Conservation (phyloP, 2,113 vertebrate genomes). For the Misgurnus mizolepis region DNA sequence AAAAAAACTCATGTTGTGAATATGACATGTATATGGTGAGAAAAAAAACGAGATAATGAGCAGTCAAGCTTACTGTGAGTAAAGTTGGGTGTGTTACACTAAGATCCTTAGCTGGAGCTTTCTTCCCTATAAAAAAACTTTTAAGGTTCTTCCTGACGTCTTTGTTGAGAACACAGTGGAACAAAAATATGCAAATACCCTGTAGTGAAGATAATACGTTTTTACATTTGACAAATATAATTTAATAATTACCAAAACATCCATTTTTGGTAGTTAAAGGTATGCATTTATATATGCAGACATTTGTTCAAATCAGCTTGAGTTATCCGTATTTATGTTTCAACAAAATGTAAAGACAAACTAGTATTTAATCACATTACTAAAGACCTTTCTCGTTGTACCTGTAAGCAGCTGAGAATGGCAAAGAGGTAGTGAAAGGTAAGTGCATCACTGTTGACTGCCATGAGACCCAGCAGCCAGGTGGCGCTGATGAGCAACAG, state of each 20-base stretch:
- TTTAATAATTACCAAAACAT: no score
- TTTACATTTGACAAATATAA: neutral
- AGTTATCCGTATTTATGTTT: no score
- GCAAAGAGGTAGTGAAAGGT: slow-evolving; percentile 87
- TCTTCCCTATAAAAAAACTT: slow-evolving; percentile 79
- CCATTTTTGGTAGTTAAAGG: no score
- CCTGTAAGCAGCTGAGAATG: slow-evolving; percentile 84
- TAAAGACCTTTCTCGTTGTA: slow-evolving; percentile 47
- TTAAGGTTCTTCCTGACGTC: slow-evolving; percentile 83
- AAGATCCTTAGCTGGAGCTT: slow-evolving; percentile 75
- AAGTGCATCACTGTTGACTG: slow-evolving; percentile 82
- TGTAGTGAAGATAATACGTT: slow-evolving; percentile 56
- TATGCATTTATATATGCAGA: no score
- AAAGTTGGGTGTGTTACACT: slow-evolving; percentile 77
- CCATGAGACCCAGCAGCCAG: slow-evolving; percentile 87
- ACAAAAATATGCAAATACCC: slow-evolving; percentile 84
- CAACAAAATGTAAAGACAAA: no score
- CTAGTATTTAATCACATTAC: no score
- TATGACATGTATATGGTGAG: neutral
- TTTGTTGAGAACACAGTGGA: slow-evolving; percentile 83
- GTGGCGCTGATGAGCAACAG: slow-evolving; percentile 82
- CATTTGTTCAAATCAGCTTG: no score
- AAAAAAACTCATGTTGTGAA: neutral
- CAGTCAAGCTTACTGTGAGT: slow-evolving; percentile 60
- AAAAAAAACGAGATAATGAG: neutral